Base-by-base conservation (phyloP, 1,140 invertebrate genomes). In the Lepeophtheirus salmonis region DNA sequence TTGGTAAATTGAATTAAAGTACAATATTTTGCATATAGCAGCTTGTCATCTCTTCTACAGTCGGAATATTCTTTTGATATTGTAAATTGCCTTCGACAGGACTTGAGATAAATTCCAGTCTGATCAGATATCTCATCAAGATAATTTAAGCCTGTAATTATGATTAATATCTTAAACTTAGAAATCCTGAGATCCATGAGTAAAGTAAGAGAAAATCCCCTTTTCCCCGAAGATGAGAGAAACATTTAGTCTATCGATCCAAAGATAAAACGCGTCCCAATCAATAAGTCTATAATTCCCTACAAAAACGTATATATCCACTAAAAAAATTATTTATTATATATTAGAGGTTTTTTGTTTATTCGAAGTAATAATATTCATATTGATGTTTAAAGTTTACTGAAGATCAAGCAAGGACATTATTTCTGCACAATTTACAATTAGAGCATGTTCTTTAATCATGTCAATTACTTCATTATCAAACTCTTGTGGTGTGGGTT, bases 231-330 rank as follows among this genome's bases (percentile, higher is more conserved):
- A 57, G 16, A 52, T 6, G 16, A 16, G 25, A n/a, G 20, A 26
- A 21, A 30, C 26, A 23, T 25, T 57, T 2, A 25, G 80, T 59
- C 89, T 89, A 71, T 89, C 84, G 18, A 94, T 80, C 89, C 89
- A 95, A 66, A 92, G 69, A 67, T 90, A 82, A 73, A 89, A 95
- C 61, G 95, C 83, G 68, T 92, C 89, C 16, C 86, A 83, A 76
- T 94, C 89, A 57, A 95, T 85, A 13, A 90, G 71, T 0, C 87
- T 90, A 65, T 89, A 89, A 74, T 94, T 96, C 66, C 87, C 89
- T 48, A 94, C 87, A 73, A 94, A 94, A 41, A 92, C 86, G 71
- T 95, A 89, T 0, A 94, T 72, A 63, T 73, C 71, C 30, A n/a
- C 30, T 6, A n/a, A n/a, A 41, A 41, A n/a, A n/a, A n/a, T n/a